Evolutionary conservation across 2,888 invertebrate genomes (phyloP).

Genomic region (Stegana nigrithorax): DNA sequence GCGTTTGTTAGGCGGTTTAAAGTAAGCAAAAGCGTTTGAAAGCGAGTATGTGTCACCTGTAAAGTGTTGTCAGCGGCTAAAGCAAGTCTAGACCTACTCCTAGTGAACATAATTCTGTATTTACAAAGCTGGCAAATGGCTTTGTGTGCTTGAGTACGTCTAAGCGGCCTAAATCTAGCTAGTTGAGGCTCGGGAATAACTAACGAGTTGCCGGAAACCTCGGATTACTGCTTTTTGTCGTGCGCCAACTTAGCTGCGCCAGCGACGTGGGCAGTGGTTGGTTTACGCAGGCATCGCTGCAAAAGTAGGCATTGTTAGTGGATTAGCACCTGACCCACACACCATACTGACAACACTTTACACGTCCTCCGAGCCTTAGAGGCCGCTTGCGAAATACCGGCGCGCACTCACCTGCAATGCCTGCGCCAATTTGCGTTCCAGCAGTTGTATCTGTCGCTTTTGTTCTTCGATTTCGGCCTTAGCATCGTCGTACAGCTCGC

Average conservation of each 20-base stretch:
- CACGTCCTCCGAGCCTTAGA: neutral
- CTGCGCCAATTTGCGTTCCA: slow-evolving; percentile 82
- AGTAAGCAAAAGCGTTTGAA: slow-evolving; percentile 21
- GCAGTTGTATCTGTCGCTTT: slow-evolving; percentile 79
- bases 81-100: slow-evolving; percentile 31
- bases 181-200: too few species aligned
- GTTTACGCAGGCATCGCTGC: slow-evolving; percentile 39
- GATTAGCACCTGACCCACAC: slow-evolving; percentile 26
- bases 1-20: slow-evolving; percentile 45
- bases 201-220: too few species aligned
- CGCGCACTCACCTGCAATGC: slow-evolving; percentile 72
- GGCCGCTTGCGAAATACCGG: too few species aligned
- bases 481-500: slow-evolving; percentile 81
- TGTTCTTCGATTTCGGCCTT: slow-evolving; percentile 83
- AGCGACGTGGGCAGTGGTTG: slow-evolving; percentile 24
- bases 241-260: slow-evolving; percentile 32
- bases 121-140: too few species aligned
- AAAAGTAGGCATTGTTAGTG: slow-evolving; percentile 37
- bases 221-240: slow-evolving; percentile 24
- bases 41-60: slow-evolving; percentile 21
- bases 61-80: slow-evolving; percentile 58
- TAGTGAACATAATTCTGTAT: too few species aligned
- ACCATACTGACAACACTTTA: slow-evolving; percentile 48
- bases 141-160: too few species aligned
- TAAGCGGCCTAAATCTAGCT: too few species aligned